Base-by-base conservation (phyloP, 1,140 invertebrate species). In the Campoletis sonorensis region DNA sequence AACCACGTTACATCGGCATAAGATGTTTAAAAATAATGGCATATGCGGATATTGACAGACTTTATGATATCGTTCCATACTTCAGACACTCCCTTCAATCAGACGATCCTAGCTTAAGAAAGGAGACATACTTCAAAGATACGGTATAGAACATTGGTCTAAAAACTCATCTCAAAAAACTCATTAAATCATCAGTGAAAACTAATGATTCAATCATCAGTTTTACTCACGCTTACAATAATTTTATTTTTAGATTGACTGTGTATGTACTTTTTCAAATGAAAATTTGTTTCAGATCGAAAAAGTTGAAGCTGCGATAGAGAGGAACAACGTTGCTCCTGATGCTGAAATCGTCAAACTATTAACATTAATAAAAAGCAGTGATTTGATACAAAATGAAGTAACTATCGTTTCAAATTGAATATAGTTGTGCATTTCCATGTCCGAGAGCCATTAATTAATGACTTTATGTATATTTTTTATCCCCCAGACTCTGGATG, bases 21-120 rank as follows among this genome's bases (percentile, higher is more conserved):
- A 93, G 95, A 82, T 95, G 95, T 92, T 88, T 96, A 16, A 96
- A 95, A 90, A 92, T 96, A 83, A 83, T 90, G 58, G 94, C 94
- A 2, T 93, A 95, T 51, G 88, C 93, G 30, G 88, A 94, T 37
- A 82, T 96, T 72, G 93, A 93, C 3, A 90, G 95, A 84, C 86
- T 94, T 2, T 93, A 96, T 40, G 95, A 97, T 84, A 92, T 94
- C 45, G 87, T 96, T 11, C 92, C 94, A 0, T 88, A 96, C 54
- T 85, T 96, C 26, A 93, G 93, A 84, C 61, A 76, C 8, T 89
- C 94, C 8, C 83, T 96, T n/a, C 92, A 94, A 21, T 84, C 92
- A 61, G 94, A 96, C 85, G 73, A 33, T 58, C 92, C 93, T 3
- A 84, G 88, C n/a, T 85, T 87, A 61, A 84, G 61, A 4, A 94